Base-by-base conservation (phyloP, 2,797 vertebrate species). In the Psittacula echo region DNA sequence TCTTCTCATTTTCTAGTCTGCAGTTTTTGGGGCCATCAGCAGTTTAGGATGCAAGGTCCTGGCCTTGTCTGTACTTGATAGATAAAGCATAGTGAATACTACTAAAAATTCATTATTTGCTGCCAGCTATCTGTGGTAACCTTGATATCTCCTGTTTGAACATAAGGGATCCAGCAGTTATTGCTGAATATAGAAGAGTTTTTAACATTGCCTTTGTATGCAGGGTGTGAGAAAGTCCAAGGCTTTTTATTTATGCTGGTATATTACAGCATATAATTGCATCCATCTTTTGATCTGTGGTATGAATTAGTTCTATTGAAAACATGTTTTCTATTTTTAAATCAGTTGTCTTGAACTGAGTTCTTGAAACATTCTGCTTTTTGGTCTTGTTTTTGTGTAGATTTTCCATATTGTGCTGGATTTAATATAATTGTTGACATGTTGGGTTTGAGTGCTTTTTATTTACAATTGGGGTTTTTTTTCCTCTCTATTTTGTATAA, bases 291-390 rank as follows among this genome's bases (percentile, higher is more conserved):
- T 96, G 96, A 94, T 96, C 94, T 85, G 72, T 94, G 95, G 90
- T 93, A 96, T 94, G 94, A 96, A 94, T 94, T 97, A 93, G 90
- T 90, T 97, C 87, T 68, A 96, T 92, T 96, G 95, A 94, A 97
- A 96, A 95, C 94, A 93, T 95, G 73, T 94, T 97, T 96, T 97
- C 95, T 96, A 94, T 97, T 97, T 96, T 96, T 96, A 92, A 91
- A 61, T 94, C 2, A 2, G 64, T 87, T 79, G 91, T 93, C 91
- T 97, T 95, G 74, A 96, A 65, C 90, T 8, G 37, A 94, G 87
- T 81, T 94, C 71, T 90, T 95, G 83, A 96, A 96, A 79, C 83
- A 73, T 76, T 96, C 74, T 82, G 64, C 56, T 79, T 71, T 92
- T 91, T 62, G 64, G 71, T 50, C 78, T 82, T 91, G 90, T 71